Evolutionary conservation across 1,140 invertebrate genomes (phyloP).

Genomic region (Diachasma alloeum): DNA sequence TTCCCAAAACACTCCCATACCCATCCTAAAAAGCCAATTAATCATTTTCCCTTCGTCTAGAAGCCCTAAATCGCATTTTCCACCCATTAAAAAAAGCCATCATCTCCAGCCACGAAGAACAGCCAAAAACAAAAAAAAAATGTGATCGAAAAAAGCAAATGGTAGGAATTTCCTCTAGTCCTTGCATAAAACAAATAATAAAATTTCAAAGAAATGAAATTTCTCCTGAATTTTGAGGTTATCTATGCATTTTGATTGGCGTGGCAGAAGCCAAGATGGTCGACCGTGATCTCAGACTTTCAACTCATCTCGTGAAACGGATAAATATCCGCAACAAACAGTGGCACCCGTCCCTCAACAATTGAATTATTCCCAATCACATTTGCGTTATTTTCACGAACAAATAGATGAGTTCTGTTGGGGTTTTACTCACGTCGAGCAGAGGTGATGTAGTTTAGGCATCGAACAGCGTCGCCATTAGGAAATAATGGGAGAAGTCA

Average conservation of each 20-base stretch:
- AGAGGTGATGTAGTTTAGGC: neutral
- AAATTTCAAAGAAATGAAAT: neutral
- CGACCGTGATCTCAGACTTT: slow-evolving; percentile 60
- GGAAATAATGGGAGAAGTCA: neutral
- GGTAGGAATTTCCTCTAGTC: too few relatives aligned
- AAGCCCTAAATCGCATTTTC: too few relatives aligned
- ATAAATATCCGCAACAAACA: slow-evolving; percentile 15
- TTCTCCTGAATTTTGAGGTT: slow-evolving; percentile 36
- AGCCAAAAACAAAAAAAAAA: too few relatives aligned
- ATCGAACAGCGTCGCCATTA: neutral
- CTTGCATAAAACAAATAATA: neutral
- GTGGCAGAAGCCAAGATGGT: slow-evolving; percentile 59
- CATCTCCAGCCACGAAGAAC: too few relatives aligned
- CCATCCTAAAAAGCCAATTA: too few relatives aligned
- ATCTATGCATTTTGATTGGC: slow-evolving; percentile 53
- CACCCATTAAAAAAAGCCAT: too few relatives aligned
- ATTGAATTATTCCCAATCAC: neutral
- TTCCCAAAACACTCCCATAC: too few relatives aligned
- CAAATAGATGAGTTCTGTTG: neutral
- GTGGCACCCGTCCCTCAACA: neutral
- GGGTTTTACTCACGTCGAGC: neutral
- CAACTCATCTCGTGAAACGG: slow-evolving; percentile 51
- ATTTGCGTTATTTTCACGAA: neutral
- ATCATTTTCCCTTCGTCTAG: too few relatives aligned
- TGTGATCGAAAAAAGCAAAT: too few relatives aligned